phyloP scores from a whole-genome alignment of 2,113 vertebrate species.

The Sigmodon hispidus region DNA sequence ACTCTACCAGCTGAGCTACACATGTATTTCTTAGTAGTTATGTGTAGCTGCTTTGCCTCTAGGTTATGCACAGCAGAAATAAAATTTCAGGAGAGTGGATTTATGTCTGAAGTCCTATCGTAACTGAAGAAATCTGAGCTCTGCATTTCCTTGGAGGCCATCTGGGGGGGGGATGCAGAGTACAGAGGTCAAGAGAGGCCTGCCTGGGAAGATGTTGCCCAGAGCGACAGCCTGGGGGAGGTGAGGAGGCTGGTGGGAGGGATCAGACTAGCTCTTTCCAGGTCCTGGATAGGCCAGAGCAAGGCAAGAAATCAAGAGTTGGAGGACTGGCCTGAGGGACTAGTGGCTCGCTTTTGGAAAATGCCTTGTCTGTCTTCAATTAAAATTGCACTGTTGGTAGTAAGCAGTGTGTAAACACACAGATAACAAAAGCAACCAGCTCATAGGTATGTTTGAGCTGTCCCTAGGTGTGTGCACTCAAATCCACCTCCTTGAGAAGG shows the following conservation, averaged over 20 bases:
- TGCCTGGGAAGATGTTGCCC: neutral
- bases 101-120: neutral
- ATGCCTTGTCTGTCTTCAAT: neutral
- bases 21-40: neutral
- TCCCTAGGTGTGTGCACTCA: rapidly evolving
- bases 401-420: too few species aligned
- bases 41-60: neutral
- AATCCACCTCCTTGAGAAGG: rapidly evolving
- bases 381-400: neutral
- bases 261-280: neutral
- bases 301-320: neutral
- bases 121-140: neutral
- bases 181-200: neutral
- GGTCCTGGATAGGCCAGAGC: neutral
- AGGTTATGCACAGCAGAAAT: neutral
- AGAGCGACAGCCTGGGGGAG: neutral
- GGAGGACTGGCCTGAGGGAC: neutral
- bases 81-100: neutral
- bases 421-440: neutral
- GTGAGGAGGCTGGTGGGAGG: neutral
- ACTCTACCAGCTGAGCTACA: neutral
- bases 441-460: neutral
- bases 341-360: neutral
- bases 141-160: neutral
- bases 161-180: neutral